These are phyloP conservation scores for Drosophila villosipedis DNA, from an alignment of 2,888 invertebrate species.

Conservation along the genomic window DNA sequence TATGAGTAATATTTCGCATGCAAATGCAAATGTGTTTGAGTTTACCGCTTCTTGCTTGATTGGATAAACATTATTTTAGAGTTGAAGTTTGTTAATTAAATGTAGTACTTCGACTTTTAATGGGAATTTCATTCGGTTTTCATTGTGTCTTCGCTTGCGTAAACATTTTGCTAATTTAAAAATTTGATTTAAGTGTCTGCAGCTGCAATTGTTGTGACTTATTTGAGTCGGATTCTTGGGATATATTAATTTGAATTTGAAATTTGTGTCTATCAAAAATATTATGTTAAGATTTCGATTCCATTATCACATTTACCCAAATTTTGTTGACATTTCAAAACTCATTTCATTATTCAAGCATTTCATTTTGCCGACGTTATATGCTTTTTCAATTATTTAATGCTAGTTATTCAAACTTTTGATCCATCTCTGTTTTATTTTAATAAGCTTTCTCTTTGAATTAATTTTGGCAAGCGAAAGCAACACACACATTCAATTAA, in stretches of 20 bases:
- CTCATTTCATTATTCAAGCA: too few species aligned
- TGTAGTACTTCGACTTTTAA: not conserved
- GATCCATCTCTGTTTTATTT: slow-evolving; percentile 34
- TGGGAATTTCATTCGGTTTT: not conserved
- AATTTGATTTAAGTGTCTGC: not conserved
- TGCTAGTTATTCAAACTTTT: slow-evolving; percentile 1
- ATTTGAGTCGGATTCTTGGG: not conserved
- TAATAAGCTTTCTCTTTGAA: slow-evolving; percentile 46
- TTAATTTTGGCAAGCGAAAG: not conserved
- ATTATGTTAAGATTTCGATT: not conserved
- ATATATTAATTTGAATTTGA: not conserved
- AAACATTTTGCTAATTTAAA: not conserved
- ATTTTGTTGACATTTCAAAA: too few species aligned
- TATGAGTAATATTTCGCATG: slow-evolving; percentile 39
- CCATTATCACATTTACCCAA: not conserved
- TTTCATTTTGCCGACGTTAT: not conserved
- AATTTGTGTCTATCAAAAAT: not conserved
- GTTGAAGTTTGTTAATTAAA: slow-evolving; percentile 1
- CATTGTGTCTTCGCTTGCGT: not conserved
- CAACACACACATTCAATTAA: slow-evolving; percentile 61
- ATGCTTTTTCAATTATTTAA: not conserved
- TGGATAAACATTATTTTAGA: slow-evolving; percentile 15
- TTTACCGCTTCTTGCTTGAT: slow-evolving; percentile 17
- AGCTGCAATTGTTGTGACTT: not conserved
- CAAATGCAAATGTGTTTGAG: slow-evolving; percentile 2